phyloP scores from a whole-genome alignment of 2,888 invertebrate genomes.

The Hydriomena furcata region DNA sequence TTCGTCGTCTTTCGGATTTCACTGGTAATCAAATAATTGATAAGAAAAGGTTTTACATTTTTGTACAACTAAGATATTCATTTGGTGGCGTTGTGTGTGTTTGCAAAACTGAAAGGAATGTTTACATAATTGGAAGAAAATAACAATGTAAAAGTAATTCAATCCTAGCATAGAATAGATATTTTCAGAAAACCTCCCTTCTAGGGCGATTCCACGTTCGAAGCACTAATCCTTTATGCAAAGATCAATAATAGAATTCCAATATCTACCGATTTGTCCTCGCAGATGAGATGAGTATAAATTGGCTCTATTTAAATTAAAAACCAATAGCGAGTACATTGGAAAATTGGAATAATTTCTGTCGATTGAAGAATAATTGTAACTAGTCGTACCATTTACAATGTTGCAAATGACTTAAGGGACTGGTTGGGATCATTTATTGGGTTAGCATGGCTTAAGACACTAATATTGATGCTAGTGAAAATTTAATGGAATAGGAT shows the following conservation, averaged over 20 bases:
- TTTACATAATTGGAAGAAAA: too few relatives aligned
- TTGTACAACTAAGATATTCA: not conserved
- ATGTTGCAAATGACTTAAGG: not conserved
- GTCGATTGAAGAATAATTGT: not conserved
- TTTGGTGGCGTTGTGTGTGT: constrained; percentile 9
- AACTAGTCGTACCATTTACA: not conserved
- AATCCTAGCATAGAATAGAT: not conserved
- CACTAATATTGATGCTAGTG: too few relatives aligned
- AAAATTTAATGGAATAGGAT: too few relatives aligned
- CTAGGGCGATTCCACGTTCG: not conserved
- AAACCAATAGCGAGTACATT: constrained; percentile 6
- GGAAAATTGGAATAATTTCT: constrained; percentile 1
- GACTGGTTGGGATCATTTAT: too few relatives aligned
- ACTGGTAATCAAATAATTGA: constrained; percentile 11
- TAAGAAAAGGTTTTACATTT: not conserved
- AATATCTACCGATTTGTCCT: not conserved
- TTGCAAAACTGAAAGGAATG: too few relatives aligned
- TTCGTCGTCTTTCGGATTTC: constrained; percentile 5
- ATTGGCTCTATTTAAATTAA: constrained; percentile 10
- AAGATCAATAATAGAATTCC: constrained; percentile 1
- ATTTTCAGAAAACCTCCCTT: not conserved
- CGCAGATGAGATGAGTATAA: not conserved
- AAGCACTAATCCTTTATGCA: constrained; percentile 1
- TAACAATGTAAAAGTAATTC: too few relatives aligned
- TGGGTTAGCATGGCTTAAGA: too few relatives aligned